Percentiles rank a stretch among this genome's conserved stretches.
These are phyloP conservation scores for Meiosimyza decipiens DNA, from an alignment of 2,888 invertebrate genomes.

Conservation along the genomic window DNA sequence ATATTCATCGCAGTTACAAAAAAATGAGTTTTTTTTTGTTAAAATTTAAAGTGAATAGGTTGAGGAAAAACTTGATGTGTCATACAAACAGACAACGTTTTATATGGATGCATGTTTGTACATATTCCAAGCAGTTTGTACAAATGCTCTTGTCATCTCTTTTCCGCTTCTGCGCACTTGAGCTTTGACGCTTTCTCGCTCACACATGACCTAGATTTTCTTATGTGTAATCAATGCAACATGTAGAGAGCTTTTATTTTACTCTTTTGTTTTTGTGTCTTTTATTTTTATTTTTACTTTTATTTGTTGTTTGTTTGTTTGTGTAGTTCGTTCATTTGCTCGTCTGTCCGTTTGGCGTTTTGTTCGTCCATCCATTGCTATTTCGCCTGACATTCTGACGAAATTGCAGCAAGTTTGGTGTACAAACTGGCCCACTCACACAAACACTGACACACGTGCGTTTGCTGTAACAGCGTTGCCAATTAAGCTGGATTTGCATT, in stretches of 20 bases:
- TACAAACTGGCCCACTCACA: conserved; percentile 9
- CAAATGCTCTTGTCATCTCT: conserved; percentile 54
- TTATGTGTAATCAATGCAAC: conserved; percentile 65
- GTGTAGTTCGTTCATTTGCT: conserved; percentile 25
- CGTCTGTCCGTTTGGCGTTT: conserved; percentile 8
- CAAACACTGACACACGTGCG: conserved; percentile 19
- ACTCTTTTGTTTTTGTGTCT: conserved; percentile 34
- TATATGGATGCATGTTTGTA: conserved; percentile 12
- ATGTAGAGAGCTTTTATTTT: conserved; percentile 55
- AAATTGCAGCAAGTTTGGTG: conserved; percentile 29
- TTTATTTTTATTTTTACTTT: conserved; percentile 38
- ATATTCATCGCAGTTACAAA: not conserved
- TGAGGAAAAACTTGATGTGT: conserved; percentile 24
- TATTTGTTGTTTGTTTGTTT: conserved; percentile 39
- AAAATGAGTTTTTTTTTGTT: not conserved
- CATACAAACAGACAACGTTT: conserved; percentile 17
- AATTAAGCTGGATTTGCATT: not conserved
- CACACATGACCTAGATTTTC: conserved; percentile 68
- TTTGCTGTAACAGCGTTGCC: conserved; percentile 13
- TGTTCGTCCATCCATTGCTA: conserved; percentile 7
- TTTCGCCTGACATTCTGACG: conserved; percentile 27
- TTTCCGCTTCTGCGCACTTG: conserved; percentile 61
- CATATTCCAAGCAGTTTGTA: not conserved
- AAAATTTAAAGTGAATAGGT: not conserved
- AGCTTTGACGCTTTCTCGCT: conserved; percentile 64